These are phyloP conservation scores for Ruditapes philippinarum DNA, from an alignment of 1,140 invertebrate genomes.

Conservation along the genomic window DNA sequence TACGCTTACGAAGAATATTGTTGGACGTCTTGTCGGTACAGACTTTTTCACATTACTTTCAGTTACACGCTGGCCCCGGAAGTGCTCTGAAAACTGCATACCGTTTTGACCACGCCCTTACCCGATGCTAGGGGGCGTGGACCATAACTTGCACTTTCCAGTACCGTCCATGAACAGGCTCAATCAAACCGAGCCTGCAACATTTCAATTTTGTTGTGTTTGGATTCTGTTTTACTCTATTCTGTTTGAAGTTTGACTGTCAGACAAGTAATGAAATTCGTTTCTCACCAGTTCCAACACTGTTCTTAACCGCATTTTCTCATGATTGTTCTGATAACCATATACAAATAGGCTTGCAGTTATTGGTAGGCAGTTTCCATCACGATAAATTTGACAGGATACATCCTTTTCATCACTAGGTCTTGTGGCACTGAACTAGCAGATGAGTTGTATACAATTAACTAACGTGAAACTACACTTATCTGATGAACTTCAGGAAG, in stretches of 20 bases:
- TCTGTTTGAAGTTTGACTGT: not conserved
- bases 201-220: too few relatives aligned
- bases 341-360: conserved; percentile 43
- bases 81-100: conserved; percentile 34
- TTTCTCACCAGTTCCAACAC: conserved; percentile 22
- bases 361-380: conserved; percentile 44
- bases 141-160: too few relatives aligned
- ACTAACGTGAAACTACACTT: not conserved
- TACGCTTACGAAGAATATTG: conserved; percentile 16
- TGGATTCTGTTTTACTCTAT: too few relatives aligned
- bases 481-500: not conserved
- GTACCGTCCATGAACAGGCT: too few relatives aligned
- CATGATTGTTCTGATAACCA: conserved; percentile 28
- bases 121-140: not conserved
- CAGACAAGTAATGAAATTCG: conserved; percentile 36
- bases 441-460: not conserved
- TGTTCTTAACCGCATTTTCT: conserved; percentile 43
- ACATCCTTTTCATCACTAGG: conserved; percentile 2
- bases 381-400: conserved; percentile 18
- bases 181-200: not conserved
- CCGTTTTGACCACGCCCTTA: not conserved
- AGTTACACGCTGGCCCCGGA: conserved; percentile 13
- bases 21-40: conserved; percentile 33
- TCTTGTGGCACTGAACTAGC: not conserved
- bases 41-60: not conserved